Base-by-base conservation (phyloP, 2,113 vertebrate species). In the Microcebus tavaratra region DNA sequence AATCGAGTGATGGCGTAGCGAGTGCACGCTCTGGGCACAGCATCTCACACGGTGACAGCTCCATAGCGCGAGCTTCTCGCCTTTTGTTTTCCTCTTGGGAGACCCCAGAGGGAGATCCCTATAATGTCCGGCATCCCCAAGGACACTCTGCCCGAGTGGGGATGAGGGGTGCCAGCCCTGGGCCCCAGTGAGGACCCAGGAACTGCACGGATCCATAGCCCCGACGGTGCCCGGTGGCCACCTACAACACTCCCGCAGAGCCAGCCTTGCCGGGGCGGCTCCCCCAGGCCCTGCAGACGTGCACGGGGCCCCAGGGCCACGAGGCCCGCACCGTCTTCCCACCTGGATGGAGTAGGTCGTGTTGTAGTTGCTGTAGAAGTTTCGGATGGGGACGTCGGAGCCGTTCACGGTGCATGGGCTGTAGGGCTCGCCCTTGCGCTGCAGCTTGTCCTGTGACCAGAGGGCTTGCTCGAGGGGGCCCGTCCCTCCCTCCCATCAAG, bases 261-360 rank as follows among this genome's bases (percentile, higher is more conserved):
- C 68, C 67, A 36, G 72, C 4, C n/a, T 36, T 15, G 82, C 67
- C 0, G 21, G 39, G 57, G 31, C 7, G 17, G 80, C 25, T 21
- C 21, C 36, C 61, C 45, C 42, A 2, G 65, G 27, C 50, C 10
- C 1, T 4, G 25, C 0, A 8, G 63, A 2, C 0, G 0, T 0
- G 0, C 50, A 21, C 3, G 88, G n/a, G 42, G 8, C 25, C 17
- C 42, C 36, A 1, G 1, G 45, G 61, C 14, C 31, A 3, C 3
- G 3, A 27, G 57, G 6, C 8, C 23, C 6, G 17, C 0, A 0
- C 10, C 0, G 0, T 2, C 31, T 12, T 4, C 92, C 87, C 94
- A 99, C 99, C 98, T 99, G 98, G 73, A 99, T 98, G 79, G 99
- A 99, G 80, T 99, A 99, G 79, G 98, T 98, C 0, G 98, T 99